Evolutionary conservation across 2,888 invertebrate genomes (phyloP), one percentile per base, ranked within the genome.

Genomic region (Odontomyia ornata): DNA sequence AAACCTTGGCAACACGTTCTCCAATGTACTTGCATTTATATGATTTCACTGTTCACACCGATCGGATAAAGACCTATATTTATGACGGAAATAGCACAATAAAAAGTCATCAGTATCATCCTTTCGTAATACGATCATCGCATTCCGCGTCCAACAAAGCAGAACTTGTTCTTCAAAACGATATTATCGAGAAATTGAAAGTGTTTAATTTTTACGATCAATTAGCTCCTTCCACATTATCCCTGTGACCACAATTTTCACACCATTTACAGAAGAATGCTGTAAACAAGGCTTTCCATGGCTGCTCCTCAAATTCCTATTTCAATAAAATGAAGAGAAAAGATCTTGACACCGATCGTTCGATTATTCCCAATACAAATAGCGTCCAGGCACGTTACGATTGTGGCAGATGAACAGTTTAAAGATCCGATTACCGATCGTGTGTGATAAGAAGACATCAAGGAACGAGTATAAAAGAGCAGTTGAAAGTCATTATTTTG

Each of bases 381-480:
- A n/a, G 47, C 30, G 47, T 69, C 46, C 21, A 46, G 9, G 21
- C 27, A 7, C 64, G 2, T 18, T n/a, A 28, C 18, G 30, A 69
- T 30, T 69, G 46, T 11, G n/a, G 43, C 47, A 30, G 69, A 69
- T 69, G 46, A 47, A 69, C 30, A 46, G 46, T 25, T 69, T 47
- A 69, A 47, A 73, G 73, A 73, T 73, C 73, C 57, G 73, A 73
- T 73, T 73, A 73, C 73, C 15, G 57, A 73, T 73, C 60, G 30
- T 21, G 73, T 36, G 36, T 36, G 36, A 36, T 36, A 36, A 73
- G 56, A 60, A 57, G 23, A 57, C 23, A 13, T 30, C 57, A 69
- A 46, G 57, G 18, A 56, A 73, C 43, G 67, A 28, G 9, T 18
- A 36, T 43, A 67, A 21, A 69, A 15, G 36, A 60, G 15, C 60